These are phyloP conservation scores for Steatornis caripensis DNA, from an alignment of 2,113 vertebrate species.

Conservation along the genomic window DNA sequence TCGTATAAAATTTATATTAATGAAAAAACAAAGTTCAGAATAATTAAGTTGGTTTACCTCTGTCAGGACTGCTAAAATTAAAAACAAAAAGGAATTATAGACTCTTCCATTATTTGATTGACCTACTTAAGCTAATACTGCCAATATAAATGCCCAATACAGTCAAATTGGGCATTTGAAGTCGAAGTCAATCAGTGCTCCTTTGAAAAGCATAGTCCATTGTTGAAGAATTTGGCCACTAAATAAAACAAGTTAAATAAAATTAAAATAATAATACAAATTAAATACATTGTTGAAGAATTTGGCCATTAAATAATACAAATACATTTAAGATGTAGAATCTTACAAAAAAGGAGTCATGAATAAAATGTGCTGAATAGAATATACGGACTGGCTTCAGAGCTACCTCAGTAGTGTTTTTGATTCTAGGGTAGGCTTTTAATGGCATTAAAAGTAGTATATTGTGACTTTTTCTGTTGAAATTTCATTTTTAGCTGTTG, in stretches of 20 bases:
- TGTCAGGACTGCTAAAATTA: background rate
- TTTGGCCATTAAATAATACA: background rate
- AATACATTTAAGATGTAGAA: background rate
- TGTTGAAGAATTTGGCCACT: background rate
- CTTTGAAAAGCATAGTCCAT: background rate
- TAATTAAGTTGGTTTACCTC: background rate
- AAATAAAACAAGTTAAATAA: background rate
- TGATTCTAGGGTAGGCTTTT: background rate
- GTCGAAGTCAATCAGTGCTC: background rate
- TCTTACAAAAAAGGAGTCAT: background rate
- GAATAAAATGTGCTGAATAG: background rate
- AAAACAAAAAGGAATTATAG: background rate
- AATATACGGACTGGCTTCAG: background rate
- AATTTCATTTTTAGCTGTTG: background rate
- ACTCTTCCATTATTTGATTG: background rate
- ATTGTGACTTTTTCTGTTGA: background rate
- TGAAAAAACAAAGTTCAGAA: background rate
- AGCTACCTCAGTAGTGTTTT: background rate
- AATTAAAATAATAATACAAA: too few species aligned
- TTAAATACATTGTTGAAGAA: background rate
- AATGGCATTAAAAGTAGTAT: background rate
- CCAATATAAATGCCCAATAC: background rate
- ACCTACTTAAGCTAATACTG: background rate
- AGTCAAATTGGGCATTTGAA: background rate
- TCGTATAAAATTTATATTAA: background rate